A percentile compares a stretch with the other conserved stretches of the same genome.
Evolutionary conservation across 2,113 vertebrate species (phyloP).

Genomic region (Pseudois nayaur): DNA sequence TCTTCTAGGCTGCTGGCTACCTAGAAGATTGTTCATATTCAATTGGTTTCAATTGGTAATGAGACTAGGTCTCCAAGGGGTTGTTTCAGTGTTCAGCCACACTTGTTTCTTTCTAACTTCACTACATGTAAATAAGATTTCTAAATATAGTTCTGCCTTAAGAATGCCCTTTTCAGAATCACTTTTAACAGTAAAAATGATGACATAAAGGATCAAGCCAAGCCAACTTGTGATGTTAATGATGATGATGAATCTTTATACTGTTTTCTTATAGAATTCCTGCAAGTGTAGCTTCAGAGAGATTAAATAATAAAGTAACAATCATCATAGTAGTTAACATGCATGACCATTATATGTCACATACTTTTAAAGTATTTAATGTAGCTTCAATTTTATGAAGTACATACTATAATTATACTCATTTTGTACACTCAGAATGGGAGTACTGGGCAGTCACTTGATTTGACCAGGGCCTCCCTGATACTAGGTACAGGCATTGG

Average conservation of each 20-base stretch:
- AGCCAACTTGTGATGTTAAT: background rate
- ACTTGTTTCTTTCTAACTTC: background rate
- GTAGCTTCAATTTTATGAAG: background rate
- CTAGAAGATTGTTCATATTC: background rate
- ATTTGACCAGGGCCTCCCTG: no score
- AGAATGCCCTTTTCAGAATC: background rate
- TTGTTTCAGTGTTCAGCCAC: background rate
- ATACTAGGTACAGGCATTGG: background rate
- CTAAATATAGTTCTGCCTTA: background rate
- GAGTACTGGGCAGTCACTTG: background rate
- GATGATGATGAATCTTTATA: background rate
- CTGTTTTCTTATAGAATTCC: background rate
- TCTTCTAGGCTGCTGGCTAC: background rate
- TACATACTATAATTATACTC: background rate
- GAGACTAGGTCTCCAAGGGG: background rate
- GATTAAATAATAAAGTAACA: background rate
- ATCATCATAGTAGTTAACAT: background rate
- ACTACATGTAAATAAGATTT: background rate
- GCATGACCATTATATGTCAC: background rate
- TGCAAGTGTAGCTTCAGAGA: background rate
- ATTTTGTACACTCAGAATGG: background rate
- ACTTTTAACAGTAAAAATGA: background rate
- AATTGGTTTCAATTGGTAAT: background rate
- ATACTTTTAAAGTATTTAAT: background rate
- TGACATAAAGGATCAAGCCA: background rate